A percentile compares a stretch with the other conserved stretches of the same genome.
These are phyloP conservation scores for Mylabris phalerata DNA, from an alignment of 1,140 invertebrate species.

Conservation along the genomic window DNA sequence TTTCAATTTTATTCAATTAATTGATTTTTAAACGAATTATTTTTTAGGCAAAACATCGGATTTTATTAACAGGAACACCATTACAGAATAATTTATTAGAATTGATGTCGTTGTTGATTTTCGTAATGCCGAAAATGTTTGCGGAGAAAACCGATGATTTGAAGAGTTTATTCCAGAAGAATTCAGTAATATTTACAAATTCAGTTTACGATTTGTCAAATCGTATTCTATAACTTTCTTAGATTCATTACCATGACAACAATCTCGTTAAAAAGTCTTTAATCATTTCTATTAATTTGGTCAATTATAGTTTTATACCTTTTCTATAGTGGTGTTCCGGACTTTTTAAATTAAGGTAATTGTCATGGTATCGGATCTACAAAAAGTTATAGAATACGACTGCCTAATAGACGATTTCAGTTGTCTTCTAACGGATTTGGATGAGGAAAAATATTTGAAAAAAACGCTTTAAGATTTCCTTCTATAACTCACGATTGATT, in stretches of 20 bases:
- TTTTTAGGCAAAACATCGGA: constrained; percentile 65
- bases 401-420: too few relatives aligned
- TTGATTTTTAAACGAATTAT: neutral
- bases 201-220: too few relatives aligned
- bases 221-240: too few relatives aligned
- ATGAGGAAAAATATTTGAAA: too few relatives aligned
- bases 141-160: constrained; percentile 80
- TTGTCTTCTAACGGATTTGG: too few relatives aligned
- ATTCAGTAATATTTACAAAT: constrained; percentile 43
- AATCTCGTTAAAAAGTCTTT: too few relatives aligned
- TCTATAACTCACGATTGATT: too few relatives aligned
- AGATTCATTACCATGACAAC: too few relatives aligned
- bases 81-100: constrained; percentile 94
- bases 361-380: too few relatives aligned
- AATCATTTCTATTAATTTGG: too few relatives aligned
- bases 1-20: neutral
- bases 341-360: neutral
- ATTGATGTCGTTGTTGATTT: constrained; percentile 89
- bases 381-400: too few relatives aligned
- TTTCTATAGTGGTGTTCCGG: neutral
- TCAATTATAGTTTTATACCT: constrained; percentile 32
- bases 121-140: constrained; percentile 95
- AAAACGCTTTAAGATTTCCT: too few relatives aligned
- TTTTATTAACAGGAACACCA: constrained; percentile 87
- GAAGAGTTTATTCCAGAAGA: constrained; percentile 78